phyloP scores from a whole-genome alignment of 2,113 vertebrate species.

The Mesoclemmys tuberculata region DNA sequence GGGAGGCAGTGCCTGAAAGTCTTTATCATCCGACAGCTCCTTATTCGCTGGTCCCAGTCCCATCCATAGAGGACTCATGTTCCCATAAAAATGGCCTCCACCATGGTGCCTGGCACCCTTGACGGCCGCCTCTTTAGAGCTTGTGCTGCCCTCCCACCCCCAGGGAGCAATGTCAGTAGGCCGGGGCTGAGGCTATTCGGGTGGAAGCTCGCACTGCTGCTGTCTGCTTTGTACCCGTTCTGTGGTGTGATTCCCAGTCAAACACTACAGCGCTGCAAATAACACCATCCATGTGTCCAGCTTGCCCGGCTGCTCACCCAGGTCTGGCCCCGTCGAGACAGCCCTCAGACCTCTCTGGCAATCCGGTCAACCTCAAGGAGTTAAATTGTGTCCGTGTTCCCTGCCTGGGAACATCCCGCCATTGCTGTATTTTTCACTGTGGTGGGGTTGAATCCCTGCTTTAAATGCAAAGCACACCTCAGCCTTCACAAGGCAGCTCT shows the following conservation, averaged over 20 bases:
- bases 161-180: neutral
- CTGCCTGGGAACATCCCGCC: neutral
- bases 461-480: conserved; percentile 19
- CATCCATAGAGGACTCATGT: neutral
- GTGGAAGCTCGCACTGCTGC: neutral
- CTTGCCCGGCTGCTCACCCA: neutral
- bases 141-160: neutral
- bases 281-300: neutral
- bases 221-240: neutral
- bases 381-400: neutral
- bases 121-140: neutral
- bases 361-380: neutral
- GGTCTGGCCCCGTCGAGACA: neutral
- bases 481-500: neutral
- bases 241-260: neutral
- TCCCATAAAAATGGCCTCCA: neutral
- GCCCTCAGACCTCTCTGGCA: neutral
- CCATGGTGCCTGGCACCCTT: neutral
- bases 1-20: neutral
- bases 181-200: neutral
- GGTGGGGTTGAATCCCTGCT: neutral
- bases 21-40: neutral
- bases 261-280: neutral
- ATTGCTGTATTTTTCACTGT: neutral
- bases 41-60: neutral